Evolutionary conservation across 1,140 invertebrate species (phyloP).

Genomic region (Bombus pyrosoma): DNA sequence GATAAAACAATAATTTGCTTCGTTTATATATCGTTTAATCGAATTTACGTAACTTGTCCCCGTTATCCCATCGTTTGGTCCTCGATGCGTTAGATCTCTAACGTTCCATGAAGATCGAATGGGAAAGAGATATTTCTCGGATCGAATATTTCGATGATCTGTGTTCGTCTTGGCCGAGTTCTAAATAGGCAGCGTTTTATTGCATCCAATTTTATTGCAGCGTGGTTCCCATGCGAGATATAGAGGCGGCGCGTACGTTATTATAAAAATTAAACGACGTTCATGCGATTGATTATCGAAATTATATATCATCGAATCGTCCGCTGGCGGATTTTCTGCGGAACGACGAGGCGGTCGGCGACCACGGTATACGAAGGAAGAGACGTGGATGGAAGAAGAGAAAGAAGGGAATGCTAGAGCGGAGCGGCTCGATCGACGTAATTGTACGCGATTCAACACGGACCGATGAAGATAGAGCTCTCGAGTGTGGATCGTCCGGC

Average conservation of each 20-base stretch:
- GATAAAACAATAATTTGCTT: no score
- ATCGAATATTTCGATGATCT: not conserved
- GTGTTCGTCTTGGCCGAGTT: not conserved
- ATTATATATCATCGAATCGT: slow-evolving; percentile 76
- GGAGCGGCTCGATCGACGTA: slow-evolving; percentile 24
- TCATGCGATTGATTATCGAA: slow-evolving; percentile 83
- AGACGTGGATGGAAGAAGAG: not conserved
- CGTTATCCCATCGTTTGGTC: no score
- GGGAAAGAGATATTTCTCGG: no score
- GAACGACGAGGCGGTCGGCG: slow-evolving; percentile 29
- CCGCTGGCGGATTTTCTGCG: slow-evolving; percentile 36
- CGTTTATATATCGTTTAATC: rapidly evolving
- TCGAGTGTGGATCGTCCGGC: slow-evolving; percentile 39
- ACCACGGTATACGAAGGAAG: not conserved
- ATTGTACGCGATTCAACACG: slow-evolving; percentile 25
- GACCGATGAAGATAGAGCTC: slow-evolving; percentile 16
- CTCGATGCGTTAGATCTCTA: no score
- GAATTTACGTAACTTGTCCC: no score
- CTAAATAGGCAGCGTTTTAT: not conserved
- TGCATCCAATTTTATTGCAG: not conserved
- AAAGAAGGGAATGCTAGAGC: not conserved
- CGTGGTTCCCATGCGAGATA: slow-evolving; percentile 70
- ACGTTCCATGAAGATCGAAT: no score
- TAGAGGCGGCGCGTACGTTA: slow-evolving; percentile 72
- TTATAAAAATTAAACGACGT: slow-evolving; percentile 83